Conservation (phyloP, 2,888 invertebrate species). For the Carpatolechia fugitivella region DNA sequence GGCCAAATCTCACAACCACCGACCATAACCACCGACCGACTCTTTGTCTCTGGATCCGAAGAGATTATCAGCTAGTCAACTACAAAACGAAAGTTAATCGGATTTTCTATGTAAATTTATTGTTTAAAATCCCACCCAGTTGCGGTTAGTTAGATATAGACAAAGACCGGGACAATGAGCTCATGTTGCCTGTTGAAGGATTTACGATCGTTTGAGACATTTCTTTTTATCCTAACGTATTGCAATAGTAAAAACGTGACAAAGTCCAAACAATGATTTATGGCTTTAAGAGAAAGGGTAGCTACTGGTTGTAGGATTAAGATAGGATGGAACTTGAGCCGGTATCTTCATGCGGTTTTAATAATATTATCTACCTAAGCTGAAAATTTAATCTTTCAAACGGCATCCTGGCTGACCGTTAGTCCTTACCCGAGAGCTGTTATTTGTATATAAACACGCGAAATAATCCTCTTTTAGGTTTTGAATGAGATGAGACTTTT, state of each 20-base stretch:
- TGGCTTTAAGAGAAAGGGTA: conserved; percentile 21
- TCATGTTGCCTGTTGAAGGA: conserved; percentile 46
- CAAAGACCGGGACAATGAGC: conserved; percentile 35
- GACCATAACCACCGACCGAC: too few species aligned
- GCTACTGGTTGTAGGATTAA: conserved; percentile 25
- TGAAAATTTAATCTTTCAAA: conserved; percentile 3
- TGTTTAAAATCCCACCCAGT: conserved; percentile 59
- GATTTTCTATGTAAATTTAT: conserved; percentile 64
- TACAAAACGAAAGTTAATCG: conserved; percentile 56
- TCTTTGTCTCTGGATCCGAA: conserved; percentile 41
- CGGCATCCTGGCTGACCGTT: conserved; percentile 1
- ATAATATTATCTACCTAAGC: conserved; percentile 27
- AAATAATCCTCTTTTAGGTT: too few species aligned
- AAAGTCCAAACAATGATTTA: conserved; percentile 36
- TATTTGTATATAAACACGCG: conserved; percentile 13
- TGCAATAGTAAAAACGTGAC: conserved; percentile 21
- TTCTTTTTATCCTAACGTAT: conserved; percentile 34
- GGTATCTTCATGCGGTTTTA: conserved; percentile 24
- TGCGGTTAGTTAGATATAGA: conserved; percentile 31
- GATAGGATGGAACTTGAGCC: conserved; percentile 24
- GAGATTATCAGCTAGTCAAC: conserved; percentile 48
- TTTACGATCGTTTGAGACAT: conserved; percentile 43
- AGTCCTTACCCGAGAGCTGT: conserved; percentile 33
- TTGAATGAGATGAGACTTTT: not conserved
- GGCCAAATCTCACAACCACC: conserved; percentile 40